Percentiles rank a stretch among this genome's conserved stretches.
These are phyloP conservation scores for Chanos chanos DNA, from an alignment of 2,797 vertebrate species.

Conservation along the genomic window DNA sequence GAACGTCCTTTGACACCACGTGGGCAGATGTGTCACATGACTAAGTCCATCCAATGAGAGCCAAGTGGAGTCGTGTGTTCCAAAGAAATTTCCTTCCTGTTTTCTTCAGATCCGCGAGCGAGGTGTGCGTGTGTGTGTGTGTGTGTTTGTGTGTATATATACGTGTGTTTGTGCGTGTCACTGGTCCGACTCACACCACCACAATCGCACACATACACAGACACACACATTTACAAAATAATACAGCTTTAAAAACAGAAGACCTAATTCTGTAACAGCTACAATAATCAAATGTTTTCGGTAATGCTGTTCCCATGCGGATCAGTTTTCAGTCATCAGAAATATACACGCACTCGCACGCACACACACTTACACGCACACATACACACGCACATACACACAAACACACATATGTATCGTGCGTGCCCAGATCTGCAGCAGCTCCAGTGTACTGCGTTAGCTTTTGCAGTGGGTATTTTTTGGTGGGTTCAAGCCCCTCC, in stretches of 20 bases:
- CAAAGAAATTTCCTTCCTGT: constrained; percentile 54
- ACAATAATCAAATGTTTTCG: constrained; percentile 64
- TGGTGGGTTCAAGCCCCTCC: constrained; percentile 16
- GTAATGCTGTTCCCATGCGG: constrained; percentile 60
- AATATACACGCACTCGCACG: constrained; percentile 54
- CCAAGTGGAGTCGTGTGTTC: constrained; percentile 39
- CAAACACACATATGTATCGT: constrained; percentile 61
- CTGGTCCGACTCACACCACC: constrained; percentile 9
- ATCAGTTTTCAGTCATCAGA: too few species aligned
- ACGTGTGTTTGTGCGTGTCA: constrained; percentile 3
- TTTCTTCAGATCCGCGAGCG: constrained; percentile 45
- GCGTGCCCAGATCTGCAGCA: constrained; percentile 71
- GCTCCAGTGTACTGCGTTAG: constrained; percentile 66
- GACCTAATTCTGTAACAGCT: constrained; percentile 67
- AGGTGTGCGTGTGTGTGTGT: constrained; percentile 15
- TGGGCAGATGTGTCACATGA: constrained; percentile 35
- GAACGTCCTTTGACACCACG: constrained; percentile 61
- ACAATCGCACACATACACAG: constrained; percentile 30
- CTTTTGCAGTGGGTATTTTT: constrained; percentile 64
- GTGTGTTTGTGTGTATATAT: constrained; percentile 18
- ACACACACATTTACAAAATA: constrained; percentile 52
- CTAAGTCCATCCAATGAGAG: constrained; percentile 19
- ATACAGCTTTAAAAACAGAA: constrained; percentile 53
- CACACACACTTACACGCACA: constrained; percentile 31
- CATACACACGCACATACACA: constrained; percentile 49